Evolutionary conservation across 2,113 vertebrate species (phyloP).

Genomic region (Varanus salvator): DNA sequence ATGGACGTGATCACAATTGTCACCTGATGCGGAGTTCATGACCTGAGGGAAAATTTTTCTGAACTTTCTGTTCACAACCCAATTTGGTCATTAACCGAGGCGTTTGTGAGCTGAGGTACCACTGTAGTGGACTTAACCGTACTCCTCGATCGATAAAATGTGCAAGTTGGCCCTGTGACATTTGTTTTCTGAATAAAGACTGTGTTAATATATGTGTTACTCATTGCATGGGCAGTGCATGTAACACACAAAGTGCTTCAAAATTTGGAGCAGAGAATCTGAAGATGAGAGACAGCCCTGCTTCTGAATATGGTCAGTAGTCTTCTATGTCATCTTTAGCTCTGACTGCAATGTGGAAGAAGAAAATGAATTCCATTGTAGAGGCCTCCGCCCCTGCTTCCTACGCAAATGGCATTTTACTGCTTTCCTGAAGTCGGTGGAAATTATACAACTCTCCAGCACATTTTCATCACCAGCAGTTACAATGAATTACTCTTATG

Average conservation of each 20-base stretch:
- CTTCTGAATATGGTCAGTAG: not conserved
- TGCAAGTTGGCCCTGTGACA: too few species aligned
- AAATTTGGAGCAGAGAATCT: not conserved
- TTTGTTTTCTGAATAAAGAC: too few species aligned
- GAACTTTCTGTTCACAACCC: too few species aligned
- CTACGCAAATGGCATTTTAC: slow-evolving; percentile 45
- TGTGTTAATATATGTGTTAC: not conserved
- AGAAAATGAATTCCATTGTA: not conserved
- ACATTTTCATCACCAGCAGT: slow-evolving; percentile 59
- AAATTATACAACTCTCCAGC: slow-evolving; percentile 59
- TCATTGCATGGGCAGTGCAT: not conserved
- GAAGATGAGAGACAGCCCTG: not conserved
- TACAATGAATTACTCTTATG: slow-evolving; percentile 69
- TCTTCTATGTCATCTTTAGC: not conserved
- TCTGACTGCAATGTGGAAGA: not conserved
- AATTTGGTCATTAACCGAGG: too few species aligned
- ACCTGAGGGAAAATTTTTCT: too few species aligned
- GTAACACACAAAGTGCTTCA: not conserved
- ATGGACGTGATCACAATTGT: too few species aligned
- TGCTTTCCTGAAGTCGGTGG: slow-evolving; percentile 58
- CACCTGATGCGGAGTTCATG: too few species aligned
- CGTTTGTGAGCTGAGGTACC: too few species aligned
- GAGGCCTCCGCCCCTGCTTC: not conserved
- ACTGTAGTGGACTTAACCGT: too few species aligned
- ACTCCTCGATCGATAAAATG: too few species aligned